These are phyloP conservation scores for Ceriagrion tenellum DNA, from an alignment of 2,888 invertebrate species.

Conservation along the genomic window DNA sequence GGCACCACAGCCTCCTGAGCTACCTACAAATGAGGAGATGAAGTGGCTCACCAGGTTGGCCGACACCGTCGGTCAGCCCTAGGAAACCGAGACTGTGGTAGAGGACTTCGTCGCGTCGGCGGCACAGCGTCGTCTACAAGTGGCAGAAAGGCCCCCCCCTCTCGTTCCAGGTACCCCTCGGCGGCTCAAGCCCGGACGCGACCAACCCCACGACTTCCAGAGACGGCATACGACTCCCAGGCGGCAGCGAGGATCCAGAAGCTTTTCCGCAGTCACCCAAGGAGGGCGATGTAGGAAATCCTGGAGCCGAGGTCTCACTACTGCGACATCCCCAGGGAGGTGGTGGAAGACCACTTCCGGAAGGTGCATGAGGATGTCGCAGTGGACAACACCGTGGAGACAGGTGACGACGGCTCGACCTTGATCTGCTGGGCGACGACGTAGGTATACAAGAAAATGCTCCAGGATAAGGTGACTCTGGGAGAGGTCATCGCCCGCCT, in stretches of 20 bases:
- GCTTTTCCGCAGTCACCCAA: too few species aligned
- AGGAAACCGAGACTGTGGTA: neutral
- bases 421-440: too few species aligned
- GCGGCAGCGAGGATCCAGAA: too few species aligned
- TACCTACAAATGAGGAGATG: neutral
- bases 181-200: too few species aligned
- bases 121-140: too few species aligned
- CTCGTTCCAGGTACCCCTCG: too few species aligned
- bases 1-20: too few species aligned
- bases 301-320: neutral
- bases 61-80: neutral
- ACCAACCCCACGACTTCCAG: too few species aligned
- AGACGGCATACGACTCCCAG: too few species aligned
- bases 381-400: too few species aligned
- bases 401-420: too few species aligned
- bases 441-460: neutral
- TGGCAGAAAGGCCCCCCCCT: neutral
- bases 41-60: neutral
- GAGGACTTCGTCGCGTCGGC: neutral
- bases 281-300: neutral
- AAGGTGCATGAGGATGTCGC: too few species aligned
- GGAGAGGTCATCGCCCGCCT: constrained; percentile 66
- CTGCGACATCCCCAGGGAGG: neutral
- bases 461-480: constrained; percentile 40
- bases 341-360: neutral